Evolutionary conservation across 1,140 invertebrate species (phyloP).

Genomic region (Hycleus cichorii): DNA sequence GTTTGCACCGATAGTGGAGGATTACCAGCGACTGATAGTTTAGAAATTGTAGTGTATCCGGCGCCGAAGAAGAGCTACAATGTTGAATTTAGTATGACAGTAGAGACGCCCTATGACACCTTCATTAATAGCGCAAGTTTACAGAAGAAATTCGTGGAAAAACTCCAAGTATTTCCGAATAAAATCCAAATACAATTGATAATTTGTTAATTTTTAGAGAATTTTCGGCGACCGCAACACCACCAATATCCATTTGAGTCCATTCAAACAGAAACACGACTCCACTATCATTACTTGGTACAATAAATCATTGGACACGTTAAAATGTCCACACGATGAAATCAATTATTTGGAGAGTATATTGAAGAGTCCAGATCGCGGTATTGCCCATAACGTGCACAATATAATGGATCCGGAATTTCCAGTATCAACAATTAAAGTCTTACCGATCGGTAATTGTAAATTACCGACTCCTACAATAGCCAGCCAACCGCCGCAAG

Average conservation of each 20-base stretch:
- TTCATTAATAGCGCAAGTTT: constrained; percentile 61
- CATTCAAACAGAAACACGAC: constrained; percentile 45
- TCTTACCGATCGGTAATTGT: constrained; percentile 65
- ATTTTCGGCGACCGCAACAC: constrained; percentile 70
- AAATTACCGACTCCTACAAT: constrained; percentile 39
- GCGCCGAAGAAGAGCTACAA: constrained; percentile 47
- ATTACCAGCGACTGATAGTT: constrained; percentile 64
- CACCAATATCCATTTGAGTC: constrained; percentile 60
- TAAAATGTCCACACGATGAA: constrained; percentile 67
- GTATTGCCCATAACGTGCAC: constrained; percentile 52
- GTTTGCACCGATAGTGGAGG: constrained; percentile 63
- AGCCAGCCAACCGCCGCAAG: constrained; percentile 8
- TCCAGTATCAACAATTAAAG: constrained; percentile 62
- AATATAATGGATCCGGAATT: constrained; percentile 71
- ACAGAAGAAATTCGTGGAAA: constrained; percentile 72
- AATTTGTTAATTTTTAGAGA: constrained; percentile 39
- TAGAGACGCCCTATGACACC: constrained; percentile 63
- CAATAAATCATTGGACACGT: constrained; percentile 59
- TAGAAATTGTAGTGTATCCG: constrained; percentile 66
- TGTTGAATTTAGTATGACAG: constrained; percentile 70
- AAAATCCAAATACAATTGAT: not conserved
- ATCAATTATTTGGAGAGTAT: constrained; percentile 63
- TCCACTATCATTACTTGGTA: constrained; percentile 70
- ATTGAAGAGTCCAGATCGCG: constrained; percentile 51
- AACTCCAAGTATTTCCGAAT: constrained; percentile 44